phyloP scores from a whole-genome alignment of 2,888 invertebrate genomes.

The Rhamnusium bicolor region DNA sequence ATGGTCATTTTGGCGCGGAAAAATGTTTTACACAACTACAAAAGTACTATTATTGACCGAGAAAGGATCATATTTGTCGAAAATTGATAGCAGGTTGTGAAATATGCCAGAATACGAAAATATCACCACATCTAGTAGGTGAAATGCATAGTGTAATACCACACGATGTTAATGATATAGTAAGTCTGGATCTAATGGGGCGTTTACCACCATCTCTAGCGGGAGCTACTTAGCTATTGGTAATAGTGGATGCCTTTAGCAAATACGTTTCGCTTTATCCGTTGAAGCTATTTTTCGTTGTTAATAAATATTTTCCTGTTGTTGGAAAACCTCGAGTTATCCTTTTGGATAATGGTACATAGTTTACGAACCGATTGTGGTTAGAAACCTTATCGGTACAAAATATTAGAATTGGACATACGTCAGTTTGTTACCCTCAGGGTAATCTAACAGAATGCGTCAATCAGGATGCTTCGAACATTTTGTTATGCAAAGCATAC shows the following conservation, averaged over 20 bases:
- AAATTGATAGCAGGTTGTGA: slow-evolving; percentile 8
- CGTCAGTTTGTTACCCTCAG: not conserved
- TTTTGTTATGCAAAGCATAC: not conserved
- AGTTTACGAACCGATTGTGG: not conserved
- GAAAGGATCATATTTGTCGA: not conserved
- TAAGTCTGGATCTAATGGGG: not conserved
- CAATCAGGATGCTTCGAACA: not conserved
- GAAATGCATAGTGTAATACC: too few species aligned
- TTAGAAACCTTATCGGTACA: not conserved
- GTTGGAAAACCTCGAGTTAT: too few species aligned
- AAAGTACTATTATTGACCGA: not conserved
- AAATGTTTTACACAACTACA: not conserved
- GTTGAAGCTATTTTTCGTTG: not conserved
- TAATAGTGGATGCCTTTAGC: not conserved
- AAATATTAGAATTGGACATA: not conserved
- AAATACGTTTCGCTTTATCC: not conserved
- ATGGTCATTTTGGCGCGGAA: slow-evolving; percentile 18
- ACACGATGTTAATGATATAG: not conserved
- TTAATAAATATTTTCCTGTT: too few species aligned
- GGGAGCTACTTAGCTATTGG: not conserved
- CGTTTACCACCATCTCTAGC: not conserved
- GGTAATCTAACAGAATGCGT: not conserved
- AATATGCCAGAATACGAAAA: slow-evolving; percentile 7
- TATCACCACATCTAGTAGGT: not conserved
- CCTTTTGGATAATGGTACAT: not conserved